phyloP scores from a whole-genome alignment of 2,888 invertebrate genomes.

The Oscheius sp. region DNA sequence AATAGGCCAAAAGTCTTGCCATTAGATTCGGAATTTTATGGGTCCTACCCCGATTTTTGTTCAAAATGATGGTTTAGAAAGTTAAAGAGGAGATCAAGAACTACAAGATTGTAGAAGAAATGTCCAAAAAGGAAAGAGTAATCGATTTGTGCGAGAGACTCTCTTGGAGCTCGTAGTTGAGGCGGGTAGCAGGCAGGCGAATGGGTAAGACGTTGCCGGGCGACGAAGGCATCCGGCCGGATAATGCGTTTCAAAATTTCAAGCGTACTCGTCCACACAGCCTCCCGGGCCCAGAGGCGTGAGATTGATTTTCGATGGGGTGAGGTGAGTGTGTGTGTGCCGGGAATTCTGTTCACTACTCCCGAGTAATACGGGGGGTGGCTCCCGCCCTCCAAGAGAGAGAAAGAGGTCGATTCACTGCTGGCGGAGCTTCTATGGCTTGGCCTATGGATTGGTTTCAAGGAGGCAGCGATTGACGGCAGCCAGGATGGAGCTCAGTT shows the following conservation, averaged over 20 bases:
- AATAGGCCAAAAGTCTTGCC: too few species aligned
- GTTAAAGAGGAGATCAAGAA: conserved; percentile 25
- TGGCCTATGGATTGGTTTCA: conserved; percentile 25
- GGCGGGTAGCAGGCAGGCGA: not conserved
- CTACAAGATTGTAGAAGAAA: not conserved
- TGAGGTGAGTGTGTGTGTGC: not conserved
- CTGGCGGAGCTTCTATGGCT: conserved; percentile 14
- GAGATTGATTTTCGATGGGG: conserved; percentile 30
- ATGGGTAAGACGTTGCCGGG: not conserved
- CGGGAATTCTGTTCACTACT: not conserved
- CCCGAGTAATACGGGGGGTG: conserved; percentile 10
- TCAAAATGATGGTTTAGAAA: conserved; percentile 25
- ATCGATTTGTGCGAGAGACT: not conserved
- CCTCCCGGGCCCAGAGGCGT: not conserved
- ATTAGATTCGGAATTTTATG: too few species aligned
- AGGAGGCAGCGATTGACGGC: not conserved
- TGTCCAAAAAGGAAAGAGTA: conserved; percentile 5
- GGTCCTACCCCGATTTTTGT: too few species aligned
- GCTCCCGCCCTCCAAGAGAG: too few species aligned
- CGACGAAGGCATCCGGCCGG: conserved; percentile 1
- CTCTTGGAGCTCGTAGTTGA: conserved; percentile 20
- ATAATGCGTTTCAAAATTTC: conserved; percentile 21
- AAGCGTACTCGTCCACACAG: conserved; percentile 5
- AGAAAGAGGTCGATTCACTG: too few species aligned
- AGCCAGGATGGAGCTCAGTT: not conserved